Evolutionary conservation across 2,888 invertebrate species (phyloP).

Genomic region (Gymnocheta viridis): DNA sequence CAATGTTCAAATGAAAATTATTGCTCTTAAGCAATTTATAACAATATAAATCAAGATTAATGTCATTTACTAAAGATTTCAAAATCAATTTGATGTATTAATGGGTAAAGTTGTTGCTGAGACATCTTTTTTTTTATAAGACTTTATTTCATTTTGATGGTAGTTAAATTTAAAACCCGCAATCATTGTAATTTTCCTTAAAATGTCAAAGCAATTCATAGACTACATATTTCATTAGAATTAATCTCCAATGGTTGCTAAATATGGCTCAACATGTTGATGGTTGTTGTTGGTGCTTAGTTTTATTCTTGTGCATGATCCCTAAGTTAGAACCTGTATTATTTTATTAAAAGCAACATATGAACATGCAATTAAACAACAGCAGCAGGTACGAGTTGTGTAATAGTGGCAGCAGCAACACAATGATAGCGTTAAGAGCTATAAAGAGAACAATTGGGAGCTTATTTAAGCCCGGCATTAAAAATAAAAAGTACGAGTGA

Average conservation of each 20-base stretch:
- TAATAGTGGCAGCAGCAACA: not conserved
- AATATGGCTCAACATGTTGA: constrained; percentile 56
- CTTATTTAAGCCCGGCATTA: constrained; percentile 51
- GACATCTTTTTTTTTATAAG: not conserved
- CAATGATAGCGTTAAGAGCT: not conserved
- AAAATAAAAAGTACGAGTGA: constrained; percentile 39
- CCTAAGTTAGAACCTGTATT: constrained; percentile 53
- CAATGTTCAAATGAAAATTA: not conserved
- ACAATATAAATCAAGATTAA: constrained; percentile 67
- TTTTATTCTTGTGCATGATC: not conserved
- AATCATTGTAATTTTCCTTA: constrained; percentile 57
- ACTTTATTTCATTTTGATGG: constrained; percentile 3
- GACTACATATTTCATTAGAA: constrained; percentile 68
- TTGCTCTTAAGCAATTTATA: constrained; percentile 28
- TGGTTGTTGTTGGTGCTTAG: constrained; percentile 11
- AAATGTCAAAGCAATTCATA: constrained; percentile 69
- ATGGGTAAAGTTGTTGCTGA: constrained; percentile 17
- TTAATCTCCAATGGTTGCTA: constrained; percentile 57
- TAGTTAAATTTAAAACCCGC: not conserved
- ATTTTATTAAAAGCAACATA: constrained; percentile 37
- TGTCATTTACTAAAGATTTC: constrained; percentile 51
- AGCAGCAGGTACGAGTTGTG: not conserved
- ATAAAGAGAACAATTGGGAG: constrained; percentile 28
- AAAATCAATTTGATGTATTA: constrained; percentile 56
- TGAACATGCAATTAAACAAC: constrained; percentile 50